Percentiles rank a stretch among this genome's conserved stretches.
Conservation (phyloP, 2,888 invertebrate species). For the Venusia cambrica region DNA sequence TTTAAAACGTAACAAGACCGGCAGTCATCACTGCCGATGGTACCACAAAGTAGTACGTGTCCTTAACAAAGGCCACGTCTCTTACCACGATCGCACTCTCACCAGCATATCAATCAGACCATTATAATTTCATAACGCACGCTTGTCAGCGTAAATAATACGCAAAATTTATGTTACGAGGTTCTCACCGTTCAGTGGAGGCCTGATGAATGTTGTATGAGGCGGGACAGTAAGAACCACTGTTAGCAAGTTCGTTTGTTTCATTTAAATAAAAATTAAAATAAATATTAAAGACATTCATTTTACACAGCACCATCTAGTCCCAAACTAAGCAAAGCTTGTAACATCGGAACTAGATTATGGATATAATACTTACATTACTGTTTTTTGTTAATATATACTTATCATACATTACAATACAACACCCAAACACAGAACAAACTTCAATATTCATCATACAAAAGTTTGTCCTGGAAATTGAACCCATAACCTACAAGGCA, state of each 20-base stretch:
- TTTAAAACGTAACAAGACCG: no score
- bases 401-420: no score
- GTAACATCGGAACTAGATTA: no score
- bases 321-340: no score
- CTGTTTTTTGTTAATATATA: no score
- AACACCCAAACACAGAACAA: no score
- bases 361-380: no score
- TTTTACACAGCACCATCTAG: no score
- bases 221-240: constrained; percentile 43
- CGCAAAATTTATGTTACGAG: constrained; percentile 81
- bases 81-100: constrained; percentile 42
- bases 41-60: constrained; percentile 38
- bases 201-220: constrained; percentile 69
- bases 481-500: no score
- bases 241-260: constrained; percentile 23
- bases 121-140: constrained; percentile 80
- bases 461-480: no score
- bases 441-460: no score
- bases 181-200: constrained; percentile 73
- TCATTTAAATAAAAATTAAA: background rate
- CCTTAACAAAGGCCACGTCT: constrained; percentile 54
- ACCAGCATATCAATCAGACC: constrained; percentile 64
- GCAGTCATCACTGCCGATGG: constrained; percentile 27
- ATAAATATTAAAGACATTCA: no score
- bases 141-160: constrained; percentile 78